phyloP scores from a whole-genome alignment of 2,888 invertebrate genomes.

The Hartigia nigra region DNA sequence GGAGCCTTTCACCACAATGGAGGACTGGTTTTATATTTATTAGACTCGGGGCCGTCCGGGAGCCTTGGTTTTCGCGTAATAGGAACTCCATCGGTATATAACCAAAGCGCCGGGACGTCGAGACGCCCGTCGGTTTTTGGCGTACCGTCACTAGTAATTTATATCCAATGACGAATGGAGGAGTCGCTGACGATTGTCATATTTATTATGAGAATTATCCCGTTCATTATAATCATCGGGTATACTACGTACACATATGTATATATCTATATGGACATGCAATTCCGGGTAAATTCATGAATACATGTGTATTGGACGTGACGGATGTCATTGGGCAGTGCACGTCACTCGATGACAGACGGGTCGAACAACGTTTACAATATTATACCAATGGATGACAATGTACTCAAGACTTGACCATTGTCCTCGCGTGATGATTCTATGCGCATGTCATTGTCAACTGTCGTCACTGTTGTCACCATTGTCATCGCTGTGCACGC shows the following conservation, averaged over 20 bases:
- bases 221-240: not conserved
- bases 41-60: constrained; percentile 44
- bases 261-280: not conserved
- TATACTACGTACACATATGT: not conserved
- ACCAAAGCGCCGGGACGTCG: constrained; percentile 21
- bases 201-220: not conserved
- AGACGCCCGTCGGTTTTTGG: not conserved
- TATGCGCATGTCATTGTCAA: constrained; percentile 32
- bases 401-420: constrained; percentile 35
- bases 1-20: constrained; percentile 48
- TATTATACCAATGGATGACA: not conserved
- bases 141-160: not conserved
- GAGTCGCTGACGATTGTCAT: not conserved
- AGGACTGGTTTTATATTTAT: constrained; percentile 54
- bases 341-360: constrained; percentile 11
- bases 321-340: constrained; percentile 19
- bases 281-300: not conserved
- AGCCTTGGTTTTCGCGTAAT: constrained; percentile 21
- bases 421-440: constrained; percentile 27
- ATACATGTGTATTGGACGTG: not conserved
- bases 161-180: not conserved
- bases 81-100: constrained; percentile 11
- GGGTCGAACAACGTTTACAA: not conserved
- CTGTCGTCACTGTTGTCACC: constrained; percentile 47
- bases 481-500: constrained; percentile 39